phyloP scores from a whole-genome alignment of 2,113 vertebrate genomes.

The Alosa alosa region DNA sequence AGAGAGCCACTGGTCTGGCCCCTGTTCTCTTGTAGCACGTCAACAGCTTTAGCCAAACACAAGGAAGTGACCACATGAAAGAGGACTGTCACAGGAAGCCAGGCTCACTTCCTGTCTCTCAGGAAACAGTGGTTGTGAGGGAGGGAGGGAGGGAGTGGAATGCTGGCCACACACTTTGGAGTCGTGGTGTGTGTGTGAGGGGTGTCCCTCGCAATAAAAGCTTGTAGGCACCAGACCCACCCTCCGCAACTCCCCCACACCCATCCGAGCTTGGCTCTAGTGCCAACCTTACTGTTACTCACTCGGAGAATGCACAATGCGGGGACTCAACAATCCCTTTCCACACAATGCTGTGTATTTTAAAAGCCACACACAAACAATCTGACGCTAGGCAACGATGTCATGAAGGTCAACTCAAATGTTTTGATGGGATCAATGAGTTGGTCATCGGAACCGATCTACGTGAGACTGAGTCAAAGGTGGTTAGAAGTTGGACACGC shows the following conservation, averaged over 20 bases:
- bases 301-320: slow-evolving; percentile 37
- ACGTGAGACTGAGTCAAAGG: not conserved
- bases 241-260: slow-evolving; percentile 27
- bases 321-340: not conserved
- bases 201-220: slow-evolving; percentile 14
- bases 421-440: not conserved
- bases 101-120: slow-evolving; percentile 72
- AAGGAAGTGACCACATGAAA: slow-evolving; percentile 80
- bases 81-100: slow-evolving; percentile 71
- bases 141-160: slow-evolving; percentile 35
- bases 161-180: slow-evolving; percentile 32
- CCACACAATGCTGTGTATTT: slow-evolving; percentile 6
- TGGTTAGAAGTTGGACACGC: not conserved
- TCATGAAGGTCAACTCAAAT: not conserved
- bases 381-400: not conserved
- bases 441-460: not conserved
- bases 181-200: slow-evolving; percentile 11
- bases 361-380: not conserved
- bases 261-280: slow-evolving; percentile 37
- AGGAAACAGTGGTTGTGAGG: slow-evolving; percentile 68
- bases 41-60: slow-evolving; percentile 61
- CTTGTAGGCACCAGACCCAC: not conserved
- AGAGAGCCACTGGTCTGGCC: not conserved
- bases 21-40: slow-evolving; percentile 44
- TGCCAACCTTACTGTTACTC: slow-evolving; percentile 33